Evolutionary conservation across 1,140 invertebrate genomes (phyloP).

Genomic region (Conus ventricosus): DNA sequence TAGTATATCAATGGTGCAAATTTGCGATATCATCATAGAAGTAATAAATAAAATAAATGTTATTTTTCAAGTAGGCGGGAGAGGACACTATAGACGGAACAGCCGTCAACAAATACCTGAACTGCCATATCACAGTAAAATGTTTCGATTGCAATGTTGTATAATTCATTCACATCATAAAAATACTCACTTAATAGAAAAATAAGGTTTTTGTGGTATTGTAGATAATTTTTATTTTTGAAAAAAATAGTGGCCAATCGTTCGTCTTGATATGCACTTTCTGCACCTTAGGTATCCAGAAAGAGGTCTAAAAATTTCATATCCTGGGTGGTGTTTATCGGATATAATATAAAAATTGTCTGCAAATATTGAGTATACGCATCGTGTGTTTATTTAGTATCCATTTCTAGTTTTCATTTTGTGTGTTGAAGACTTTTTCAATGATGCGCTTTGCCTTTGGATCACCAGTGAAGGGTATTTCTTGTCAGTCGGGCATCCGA

Average conservation of each 20-base stretch:
- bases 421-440: background rate
- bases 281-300: slow-evolving; percentile 3
- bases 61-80: slow-evolving; percentile 5
- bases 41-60: background rate
- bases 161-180: background rate
- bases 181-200: background rate
- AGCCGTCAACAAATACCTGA: slow-evolving; percentile 46
- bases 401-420: background rate
- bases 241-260: slow-evolving; percentile 8
- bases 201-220: background rate
- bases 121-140: slow-evolving; percentile 1
- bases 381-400: background rate
- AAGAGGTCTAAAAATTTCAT: slow-evolving; percentile 24
- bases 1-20: background rate
- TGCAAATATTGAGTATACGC: background rate
- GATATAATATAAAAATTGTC: background rate
- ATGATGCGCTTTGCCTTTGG: background rate
- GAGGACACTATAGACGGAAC: slow-evolving; percentile 35
- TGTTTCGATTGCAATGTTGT: background rate
- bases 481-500: background rate
- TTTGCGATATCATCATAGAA: background rate
- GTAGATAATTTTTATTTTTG: background rate
- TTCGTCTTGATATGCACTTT: background rate
- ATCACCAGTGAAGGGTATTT: background rate
- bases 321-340: slow-evolving; percentile 9